Conservation (phyloP, 1,140 invertebrate genomes). For the Lordiphosa mommai region DNA sequence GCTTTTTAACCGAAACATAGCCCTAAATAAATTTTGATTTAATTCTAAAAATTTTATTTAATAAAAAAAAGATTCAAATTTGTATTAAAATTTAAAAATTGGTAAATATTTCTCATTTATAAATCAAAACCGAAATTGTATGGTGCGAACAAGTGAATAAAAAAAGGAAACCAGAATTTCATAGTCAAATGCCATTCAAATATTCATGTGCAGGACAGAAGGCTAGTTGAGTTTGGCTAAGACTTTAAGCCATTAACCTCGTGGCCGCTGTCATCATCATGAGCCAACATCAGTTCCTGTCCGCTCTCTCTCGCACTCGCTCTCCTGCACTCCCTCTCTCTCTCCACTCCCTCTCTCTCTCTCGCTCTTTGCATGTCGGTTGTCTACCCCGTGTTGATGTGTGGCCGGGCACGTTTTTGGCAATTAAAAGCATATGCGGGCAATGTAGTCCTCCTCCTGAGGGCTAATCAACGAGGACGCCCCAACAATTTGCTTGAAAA, state of each 20-base stretch:
- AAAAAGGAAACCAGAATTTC: constrained; percentile 29
- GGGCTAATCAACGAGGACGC: constrained; percentile 66
- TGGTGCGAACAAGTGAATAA: too few species aligned
- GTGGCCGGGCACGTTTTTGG: constrained; percentile 51
- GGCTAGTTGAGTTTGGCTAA: constrained; percentile 33
- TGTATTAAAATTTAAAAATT: neutral
- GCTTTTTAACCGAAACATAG: too few species aligned
- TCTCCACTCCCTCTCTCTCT: neutral
- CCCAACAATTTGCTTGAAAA: constrained; percentile 63
- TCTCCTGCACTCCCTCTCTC: neutral
- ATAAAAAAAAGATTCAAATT: too few species aligned
- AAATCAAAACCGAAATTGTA: too few species aligned
- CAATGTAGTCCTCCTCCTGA: constrained; percentile 24
- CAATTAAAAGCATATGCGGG: constrained; percentile 75
- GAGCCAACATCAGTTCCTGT: constrained; percentile 13
- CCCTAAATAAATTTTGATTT: too few species aligned
- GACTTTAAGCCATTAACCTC: constrained; percentile 59
- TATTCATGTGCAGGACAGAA: constrained; percentile 35
- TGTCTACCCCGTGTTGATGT: constrained; percentile 33
- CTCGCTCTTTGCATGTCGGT: constrained; percentile 2
- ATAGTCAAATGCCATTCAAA: constrained; percentile 53
- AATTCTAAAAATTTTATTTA: too few species aligned
- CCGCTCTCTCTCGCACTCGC: constrained; percentile 3
- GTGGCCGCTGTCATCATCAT: constrained; percentile 49
- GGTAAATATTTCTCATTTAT: neutral